Percentiles rank a stretch among this genome's conserved stretches.
Conservation (phyloP, 1,140 invertebrate species). For the Aphidius gifuensis region DNA sequence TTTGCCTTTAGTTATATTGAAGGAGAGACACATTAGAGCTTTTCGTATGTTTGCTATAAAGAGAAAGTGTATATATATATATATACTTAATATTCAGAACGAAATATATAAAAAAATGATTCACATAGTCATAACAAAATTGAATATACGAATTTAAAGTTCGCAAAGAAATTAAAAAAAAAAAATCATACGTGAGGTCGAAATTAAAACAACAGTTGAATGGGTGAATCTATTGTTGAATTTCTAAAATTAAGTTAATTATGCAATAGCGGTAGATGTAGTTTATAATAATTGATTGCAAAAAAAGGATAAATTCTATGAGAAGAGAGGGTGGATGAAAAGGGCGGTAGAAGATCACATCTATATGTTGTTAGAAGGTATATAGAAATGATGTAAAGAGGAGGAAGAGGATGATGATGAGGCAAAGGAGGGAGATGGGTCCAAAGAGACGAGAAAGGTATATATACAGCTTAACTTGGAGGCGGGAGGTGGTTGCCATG, state of each 20-base stretch:
- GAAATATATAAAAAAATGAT: too few relatives aligned
- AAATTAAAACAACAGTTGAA: too few relatives aligned
- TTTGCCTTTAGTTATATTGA: not conserved
- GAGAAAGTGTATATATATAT: conserved; percentile 5
- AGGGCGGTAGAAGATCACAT: conserved; percentile 23
- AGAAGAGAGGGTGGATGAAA: not conserved
- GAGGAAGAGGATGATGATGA: conserved; percentile 8
- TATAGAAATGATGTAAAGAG: not conserved
- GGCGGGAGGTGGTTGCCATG: conserved; percentile 46
- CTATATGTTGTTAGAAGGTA: not conserved
- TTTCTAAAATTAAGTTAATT: too few relatives aligned
- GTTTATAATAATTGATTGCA: not conserved
- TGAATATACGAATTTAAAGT: too few relatives aligned
- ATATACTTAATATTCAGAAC: conserved; percentile 1
- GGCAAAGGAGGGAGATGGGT: conserved; percentile 3
- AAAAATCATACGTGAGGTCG: too few relatives aligned
- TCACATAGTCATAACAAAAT: not conserved
- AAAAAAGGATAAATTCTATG: not conserved
- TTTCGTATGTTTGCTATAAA: not conserved
- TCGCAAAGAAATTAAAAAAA: too few relatives aligned
- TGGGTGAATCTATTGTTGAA: too few relatives aligned
- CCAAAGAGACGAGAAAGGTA: not conserved
- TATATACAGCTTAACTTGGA: too few relatives aligned
- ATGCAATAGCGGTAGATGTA: not conserved
- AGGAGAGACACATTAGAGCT: not conserved